A percentile compares a stretch with the other conserved stretches of the same genome.
phyloP scores from a whole-genome alignment of 2,113 vertebrate genomes.

The Sinocyclocheilus maitianheensis region DNA sequence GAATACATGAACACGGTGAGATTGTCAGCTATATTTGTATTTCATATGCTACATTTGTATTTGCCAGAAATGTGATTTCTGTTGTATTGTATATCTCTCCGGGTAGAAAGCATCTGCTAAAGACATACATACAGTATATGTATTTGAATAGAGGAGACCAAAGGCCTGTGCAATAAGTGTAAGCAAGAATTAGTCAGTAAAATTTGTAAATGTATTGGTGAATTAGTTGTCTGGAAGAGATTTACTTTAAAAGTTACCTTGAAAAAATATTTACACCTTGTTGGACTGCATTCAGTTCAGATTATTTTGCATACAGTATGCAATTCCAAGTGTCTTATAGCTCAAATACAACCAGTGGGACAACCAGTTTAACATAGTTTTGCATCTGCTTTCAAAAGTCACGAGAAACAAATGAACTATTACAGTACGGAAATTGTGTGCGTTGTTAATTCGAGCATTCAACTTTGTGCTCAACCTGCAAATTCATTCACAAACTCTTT shows the following conservation, averaged over 20 bases:
- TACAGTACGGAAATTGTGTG: not conserved
- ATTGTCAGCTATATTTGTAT: too few relatives aligned
- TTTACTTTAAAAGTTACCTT: slow-evolving; percentile 32
- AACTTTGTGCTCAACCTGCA: not conserved
- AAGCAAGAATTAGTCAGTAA: too few relatives aligned
- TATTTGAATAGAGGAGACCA: too few relatives aligned
- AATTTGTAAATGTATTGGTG: not conserved
- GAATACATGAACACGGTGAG: slow-evolving; percentile 27
- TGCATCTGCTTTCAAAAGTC: not conserved
- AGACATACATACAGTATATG: not conserved
- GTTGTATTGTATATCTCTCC: not conserved
- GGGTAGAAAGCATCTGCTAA: not conserved
- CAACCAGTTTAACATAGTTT: not conserved
- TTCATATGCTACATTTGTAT: not conserved
- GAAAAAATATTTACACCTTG: slow-evolving; percentile 2
- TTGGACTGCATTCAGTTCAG: not conserved
- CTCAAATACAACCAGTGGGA: not conserved
- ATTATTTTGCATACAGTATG: not conserved
- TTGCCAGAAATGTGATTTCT: not conserved
- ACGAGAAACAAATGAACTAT: not conserved
- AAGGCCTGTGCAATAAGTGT: too few relatives aligned
- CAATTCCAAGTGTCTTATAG: not conserved
- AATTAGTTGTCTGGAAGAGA: not conserved
- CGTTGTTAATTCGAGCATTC: not conserved
- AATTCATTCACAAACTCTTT: slow-evolving; percentile 12